Percentiles rank a stretch among this genome's conserved stretches.
Evolutionary conservation across 35 echinoderm and acorn worm genomes (phyloP).

Genomic region (Stichopus chloronotus): DNA sequence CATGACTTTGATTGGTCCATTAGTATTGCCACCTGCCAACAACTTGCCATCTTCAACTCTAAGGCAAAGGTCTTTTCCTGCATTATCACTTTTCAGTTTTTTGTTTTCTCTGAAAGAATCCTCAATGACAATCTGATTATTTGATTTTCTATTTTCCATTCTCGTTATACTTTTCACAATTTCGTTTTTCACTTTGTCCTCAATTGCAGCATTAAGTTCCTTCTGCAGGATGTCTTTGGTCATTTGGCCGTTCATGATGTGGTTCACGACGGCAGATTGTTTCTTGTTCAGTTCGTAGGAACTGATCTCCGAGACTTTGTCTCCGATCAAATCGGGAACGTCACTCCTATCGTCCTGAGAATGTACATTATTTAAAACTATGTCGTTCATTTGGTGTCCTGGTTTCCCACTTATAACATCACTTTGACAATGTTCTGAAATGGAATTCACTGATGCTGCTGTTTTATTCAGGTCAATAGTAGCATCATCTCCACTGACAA

Average conservation of each 20-base stretch:
- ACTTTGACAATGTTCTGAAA: background rate
- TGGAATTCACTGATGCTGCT: background rate
- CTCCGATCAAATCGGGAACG: background rate
- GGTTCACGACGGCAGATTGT: constrained; percentile 22
- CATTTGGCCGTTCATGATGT: constrained; percentile 66
- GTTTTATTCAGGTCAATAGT: background rate
- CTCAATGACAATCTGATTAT: background rate
- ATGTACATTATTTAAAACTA: background rate
- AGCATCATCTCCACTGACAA: background rate
- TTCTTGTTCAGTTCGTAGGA: constrained; percentile 31
- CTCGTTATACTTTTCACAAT: constrained; percentile 46
- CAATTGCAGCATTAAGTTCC: constrained; percentile 25
- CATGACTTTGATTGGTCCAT: constrained; percentile 32
- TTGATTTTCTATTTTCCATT: constrained; percentile 23
- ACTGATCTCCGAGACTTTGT: background rate
- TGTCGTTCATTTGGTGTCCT: background rate
- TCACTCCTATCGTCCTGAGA: background rate
- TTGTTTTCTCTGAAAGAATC: constrained; percentile 17
- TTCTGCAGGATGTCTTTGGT: constrained; percentile 33
- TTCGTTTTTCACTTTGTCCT: constrained; percentile 46
- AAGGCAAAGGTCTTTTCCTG: background rate
- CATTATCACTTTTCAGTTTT: constrained; percentile 16
- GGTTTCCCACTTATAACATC: background rate
- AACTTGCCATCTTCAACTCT: background rate
- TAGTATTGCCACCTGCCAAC: background rate